Evolutionary conservation across 2,888 invertebrate species (phyloP), one percentile per base, ranked within the genome.

Genomic region (Drosophila pseudotakahashii): DNA sequence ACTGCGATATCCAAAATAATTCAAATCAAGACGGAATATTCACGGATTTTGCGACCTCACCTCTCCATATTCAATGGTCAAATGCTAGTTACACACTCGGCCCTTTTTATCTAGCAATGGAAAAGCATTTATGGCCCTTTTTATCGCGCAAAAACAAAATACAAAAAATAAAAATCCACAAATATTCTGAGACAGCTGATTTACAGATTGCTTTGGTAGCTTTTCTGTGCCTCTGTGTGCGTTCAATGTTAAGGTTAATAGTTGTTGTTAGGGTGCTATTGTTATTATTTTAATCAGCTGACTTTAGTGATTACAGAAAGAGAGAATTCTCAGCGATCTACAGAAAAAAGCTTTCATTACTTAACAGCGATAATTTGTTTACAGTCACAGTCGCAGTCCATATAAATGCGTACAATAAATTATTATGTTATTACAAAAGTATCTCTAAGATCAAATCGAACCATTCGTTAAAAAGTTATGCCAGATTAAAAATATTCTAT

Each of bases 71-170:
- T 47, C 14, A 37, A 41, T 32, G n/a, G 36, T 42, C 30, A 16
- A 71, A 13, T 73, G 61, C 44, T 7, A 34, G 13, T 7, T 59
- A 23, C 10, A n/a, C 57, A 26, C 32, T 37, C 14, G 13, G 19
- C 23, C 42, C 51, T 48, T 19, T 64, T 72, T 80, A 84, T 68
- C 64, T 69, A 47, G 44, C 26, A 37, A 10, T 11, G 37, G 13
- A n/a, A 57, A 47, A 63, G 45, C 68, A 73, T 85, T 76, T 67
- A 69, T 41, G 16, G 14, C 44, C 48, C 7, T 53, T 62, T 62
- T 54, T 59, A 52, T 79, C 59, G 55, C 61, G 19, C 44, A 37
- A 34, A 11, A 32, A 13, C 16, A 73, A 37, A 37, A 26, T 6
- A 26, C 6, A 13, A 30, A n/a, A 41, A 64, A 41, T 30, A 16